A percentile compares a stretch with the other conserved stretches of the same genome.
Conservation (phyloP, 1,140 invertebrate species). For the Drosophila seguyi region DNA sequence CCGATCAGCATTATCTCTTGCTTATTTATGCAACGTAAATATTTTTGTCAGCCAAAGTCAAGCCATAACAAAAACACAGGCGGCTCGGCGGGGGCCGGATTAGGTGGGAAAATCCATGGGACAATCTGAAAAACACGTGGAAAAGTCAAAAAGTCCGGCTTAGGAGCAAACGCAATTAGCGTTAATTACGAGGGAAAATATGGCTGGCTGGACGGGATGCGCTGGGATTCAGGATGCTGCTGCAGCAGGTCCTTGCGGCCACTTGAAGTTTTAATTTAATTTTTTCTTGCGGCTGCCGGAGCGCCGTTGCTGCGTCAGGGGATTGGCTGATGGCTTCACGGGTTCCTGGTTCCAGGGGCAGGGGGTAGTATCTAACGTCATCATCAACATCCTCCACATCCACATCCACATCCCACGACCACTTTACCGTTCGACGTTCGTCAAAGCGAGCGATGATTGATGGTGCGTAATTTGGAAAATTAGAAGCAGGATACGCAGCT, state of each 20-base stretch:
- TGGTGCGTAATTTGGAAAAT: slow-evolving; percentile 84
- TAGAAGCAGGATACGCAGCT: slow-evolving; percentile 64
- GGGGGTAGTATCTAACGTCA: slow-evolving; percentile 61
- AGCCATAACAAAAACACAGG: slow-evolving; percentile 57
- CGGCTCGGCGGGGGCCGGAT: slow-evolving; percentile 19
- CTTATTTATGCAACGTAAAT: slow-evolving; percentile 47
- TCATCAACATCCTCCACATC: slow-evolving; percentile 62
- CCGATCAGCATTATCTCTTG: slow-evolving; percentile 51
- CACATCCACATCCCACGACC: slow-evolving; percentile 54
- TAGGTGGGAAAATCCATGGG: slow-evolving; percentile 70
- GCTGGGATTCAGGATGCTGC: not conserved
- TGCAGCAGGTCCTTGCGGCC: slow-evolving; percentile 52
- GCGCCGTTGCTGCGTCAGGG: slow-evolving; percentile 66
- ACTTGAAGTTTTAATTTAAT: slow-evolving; percentile 82
- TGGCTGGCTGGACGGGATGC: slow-evolving; percentile 5
- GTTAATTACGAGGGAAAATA: slow-evolving; percentile 71
- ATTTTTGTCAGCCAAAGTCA: slow-evolving; percentile 56
- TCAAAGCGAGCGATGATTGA: slow-evolving; percentile 80
- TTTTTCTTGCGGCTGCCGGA: slow-evolving; percentile 74
- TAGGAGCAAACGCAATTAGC: slow-evolving; percentile 77
- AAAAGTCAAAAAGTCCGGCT: slow-evolving; percentile 79
- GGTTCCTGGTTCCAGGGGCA: not conserved
- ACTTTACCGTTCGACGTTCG: slow-evolving; percentile 71
- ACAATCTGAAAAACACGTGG: slow-evolving; percentile 75
- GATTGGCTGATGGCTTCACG: slow-evolving; percentile 58